A percentile compares a stretch with the other conserved stretches of the same genome.
These are phyloP conservation scores for Indri indri DNA, from an alignment of 2,113 vertebrate species.

Conservation along the genomic window DNA sequence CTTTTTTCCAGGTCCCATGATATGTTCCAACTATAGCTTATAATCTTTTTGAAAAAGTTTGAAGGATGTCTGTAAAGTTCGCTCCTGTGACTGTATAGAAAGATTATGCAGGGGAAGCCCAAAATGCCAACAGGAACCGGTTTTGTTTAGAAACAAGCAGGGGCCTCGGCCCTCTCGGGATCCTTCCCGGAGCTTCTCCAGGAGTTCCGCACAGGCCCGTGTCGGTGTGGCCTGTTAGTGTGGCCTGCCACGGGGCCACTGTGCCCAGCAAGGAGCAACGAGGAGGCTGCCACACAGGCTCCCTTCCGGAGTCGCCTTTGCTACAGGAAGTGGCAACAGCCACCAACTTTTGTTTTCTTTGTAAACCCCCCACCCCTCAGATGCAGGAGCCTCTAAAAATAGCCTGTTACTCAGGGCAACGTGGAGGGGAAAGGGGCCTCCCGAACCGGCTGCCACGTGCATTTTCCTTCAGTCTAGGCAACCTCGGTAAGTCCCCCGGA, in stretches of 20 bases:
- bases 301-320: neutral
- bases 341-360: neutral
- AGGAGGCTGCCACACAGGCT: neutral
- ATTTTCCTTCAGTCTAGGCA: too few species aligned
- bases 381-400: neutral
- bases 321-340: neutral
- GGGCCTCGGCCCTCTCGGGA: fast-evolving
- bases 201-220: too few species aligned
- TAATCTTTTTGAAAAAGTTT: neutral
- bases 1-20: neutral
- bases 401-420: neutral
- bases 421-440: neutral
- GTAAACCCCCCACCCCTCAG: neutral
- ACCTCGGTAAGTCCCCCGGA: neutral
- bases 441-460: fast-evolving
- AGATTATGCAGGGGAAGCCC: fast-evolving
- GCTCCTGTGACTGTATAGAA: fast-evolving
- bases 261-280: too few species aligned
- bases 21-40: fast-evolving
- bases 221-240: too few species aligned
- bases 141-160: neutral
- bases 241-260: too few species aligned
- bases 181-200: neutral
- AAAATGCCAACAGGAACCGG: neutral
- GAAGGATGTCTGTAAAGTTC: neutral